A percentile compares a stretch with the other conserved stretches of the same genome.
These are phyloP conservation scores for Prochilodus magdalenae DNA, from an alignment of 2,113 vertebrate species.

Conservation along the genomic window DNA sequence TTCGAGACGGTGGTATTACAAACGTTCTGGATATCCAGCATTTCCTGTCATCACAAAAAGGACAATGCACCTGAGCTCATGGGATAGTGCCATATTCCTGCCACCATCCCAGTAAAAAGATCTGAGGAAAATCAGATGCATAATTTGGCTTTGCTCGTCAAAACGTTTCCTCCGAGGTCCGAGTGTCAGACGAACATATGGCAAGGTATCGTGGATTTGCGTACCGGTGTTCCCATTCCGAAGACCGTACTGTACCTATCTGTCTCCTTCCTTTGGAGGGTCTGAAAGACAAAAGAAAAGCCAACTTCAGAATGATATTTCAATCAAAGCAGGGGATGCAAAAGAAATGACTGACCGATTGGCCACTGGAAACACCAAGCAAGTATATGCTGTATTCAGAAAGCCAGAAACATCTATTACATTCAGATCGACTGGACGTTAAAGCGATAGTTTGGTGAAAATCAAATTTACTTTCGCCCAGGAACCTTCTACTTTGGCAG, in stretches of 20 bases:
- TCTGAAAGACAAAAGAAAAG: conserved; percentile 58
- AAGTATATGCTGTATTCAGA: too few species aligned
- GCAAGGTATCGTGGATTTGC: neutral
- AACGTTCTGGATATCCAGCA: neutral
- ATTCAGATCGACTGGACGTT: too few species aligned
- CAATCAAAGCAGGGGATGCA: neutral
- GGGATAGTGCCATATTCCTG: neutral
- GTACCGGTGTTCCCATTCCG: neutral
- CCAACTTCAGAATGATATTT: neutral
- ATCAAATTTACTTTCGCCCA: too few species aligned
- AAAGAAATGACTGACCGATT: neutral
- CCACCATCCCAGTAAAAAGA: neutral
- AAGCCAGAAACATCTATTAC: too few species aligned
- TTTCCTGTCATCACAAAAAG: neutral
- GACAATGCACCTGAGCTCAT: conserved; percentile 5
- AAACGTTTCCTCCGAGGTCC: neutral
- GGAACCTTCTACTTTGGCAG: too few species aligned
- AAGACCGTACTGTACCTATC: conserved; percentile 41
- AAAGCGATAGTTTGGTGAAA: too few species aligned
- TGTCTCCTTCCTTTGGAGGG: conserved; percentile 52
- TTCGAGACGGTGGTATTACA: neutral
- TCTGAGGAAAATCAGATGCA: neutral
- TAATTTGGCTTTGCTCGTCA: neutral
- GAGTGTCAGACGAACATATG: neutral
- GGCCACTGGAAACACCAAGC: too few species aligned